Percentiles rank a stretch among this genome's conserved stretches.
phyloP scores from a whole-genome alignment of 2,888 invertebrate genomes.

The Tholera decimalis region DNA sequence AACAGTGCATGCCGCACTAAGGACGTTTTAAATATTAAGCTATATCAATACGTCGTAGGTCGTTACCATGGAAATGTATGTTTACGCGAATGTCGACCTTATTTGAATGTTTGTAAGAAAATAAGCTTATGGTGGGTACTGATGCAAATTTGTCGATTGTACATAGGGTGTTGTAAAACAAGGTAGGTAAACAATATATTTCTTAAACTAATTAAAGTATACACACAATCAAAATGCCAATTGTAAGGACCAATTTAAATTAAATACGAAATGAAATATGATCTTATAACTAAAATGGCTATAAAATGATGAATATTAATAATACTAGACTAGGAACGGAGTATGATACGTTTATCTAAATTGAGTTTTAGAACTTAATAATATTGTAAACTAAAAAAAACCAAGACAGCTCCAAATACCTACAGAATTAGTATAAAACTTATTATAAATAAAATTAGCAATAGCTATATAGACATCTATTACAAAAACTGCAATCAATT shows the following conservation, averaged over 20 bases:
- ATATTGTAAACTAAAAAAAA: not conserved
- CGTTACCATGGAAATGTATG: no score
- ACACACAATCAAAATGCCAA: not conserved
- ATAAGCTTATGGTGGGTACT: no score
- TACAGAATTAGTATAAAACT: not conserved
- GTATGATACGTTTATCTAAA: slow-evolving; percentile 9
- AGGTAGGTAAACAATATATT: no score
- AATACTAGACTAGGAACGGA: slow-evolving; percentile 30
- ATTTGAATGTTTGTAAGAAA: no score
- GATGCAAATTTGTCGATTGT: no score
- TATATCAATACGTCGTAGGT: no score
- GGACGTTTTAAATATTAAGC: no score
- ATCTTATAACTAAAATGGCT: slow-evolving; percentile 10
- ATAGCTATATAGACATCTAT: not conserved
- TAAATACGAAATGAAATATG: not conserved
- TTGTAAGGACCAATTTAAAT: not conserved
- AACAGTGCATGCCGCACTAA: no score
- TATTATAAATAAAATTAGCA: not conserved
- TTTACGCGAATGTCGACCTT: no score
- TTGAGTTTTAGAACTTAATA: slow-evolving; percentile 5
- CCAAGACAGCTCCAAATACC: not conserved
- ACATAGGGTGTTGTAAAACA: no score
- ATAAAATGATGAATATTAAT: not conserved
- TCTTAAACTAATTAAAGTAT: not conserved
- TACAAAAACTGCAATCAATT: not conserved